Conservation (phyloP, 2,797 vertebrate species). For the Denticeps clupeoides region DNA sequence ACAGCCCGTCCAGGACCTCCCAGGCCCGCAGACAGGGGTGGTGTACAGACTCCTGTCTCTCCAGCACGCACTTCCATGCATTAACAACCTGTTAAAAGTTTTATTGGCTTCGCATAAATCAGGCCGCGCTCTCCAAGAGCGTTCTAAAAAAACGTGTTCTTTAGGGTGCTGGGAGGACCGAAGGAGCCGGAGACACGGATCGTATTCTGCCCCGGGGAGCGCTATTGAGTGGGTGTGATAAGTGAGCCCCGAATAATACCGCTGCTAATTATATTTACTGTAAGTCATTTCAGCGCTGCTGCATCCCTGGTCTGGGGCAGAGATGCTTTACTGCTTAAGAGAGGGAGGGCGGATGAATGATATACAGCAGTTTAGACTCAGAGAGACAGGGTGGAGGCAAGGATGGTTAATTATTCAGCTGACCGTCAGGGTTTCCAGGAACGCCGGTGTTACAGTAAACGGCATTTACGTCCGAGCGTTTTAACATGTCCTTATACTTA, state of each 20-base stretch:
- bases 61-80: not conserved
- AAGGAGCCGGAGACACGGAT: not conserved
- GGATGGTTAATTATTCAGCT: not conserved
- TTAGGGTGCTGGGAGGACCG: not conserved
- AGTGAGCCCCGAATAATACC: conserved; percentile 20
- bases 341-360: not conserved
- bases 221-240: conserved; percentile 23
- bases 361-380: too few relatives aligned
- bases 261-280: conserved; percentile 26
- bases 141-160: not conserved
- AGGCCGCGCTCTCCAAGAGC: not conserved
- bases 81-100: conserved; percentile 1
- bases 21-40: too few relatives aligned
- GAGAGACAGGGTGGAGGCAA: not conserved
- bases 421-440: not conserved
- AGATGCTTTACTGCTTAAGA: too few relatives aligned
- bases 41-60: too few relatives aligned
- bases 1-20: too few relatives aligned
- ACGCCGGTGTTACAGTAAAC: not conserved
- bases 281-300: conserved; percentile 17
- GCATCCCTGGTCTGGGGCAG: too few relatives aligned
- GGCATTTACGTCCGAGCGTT: not conserved
- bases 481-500: not conserved
- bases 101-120: conserved; percentile 2
- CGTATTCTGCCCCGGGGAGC: not conserved